A percentile compares a stretch with the other conserved stretches of the same genome.
Conservation (phyloP, 2,888 invertebrate species). For the Adelognathus sp. region DNA sequence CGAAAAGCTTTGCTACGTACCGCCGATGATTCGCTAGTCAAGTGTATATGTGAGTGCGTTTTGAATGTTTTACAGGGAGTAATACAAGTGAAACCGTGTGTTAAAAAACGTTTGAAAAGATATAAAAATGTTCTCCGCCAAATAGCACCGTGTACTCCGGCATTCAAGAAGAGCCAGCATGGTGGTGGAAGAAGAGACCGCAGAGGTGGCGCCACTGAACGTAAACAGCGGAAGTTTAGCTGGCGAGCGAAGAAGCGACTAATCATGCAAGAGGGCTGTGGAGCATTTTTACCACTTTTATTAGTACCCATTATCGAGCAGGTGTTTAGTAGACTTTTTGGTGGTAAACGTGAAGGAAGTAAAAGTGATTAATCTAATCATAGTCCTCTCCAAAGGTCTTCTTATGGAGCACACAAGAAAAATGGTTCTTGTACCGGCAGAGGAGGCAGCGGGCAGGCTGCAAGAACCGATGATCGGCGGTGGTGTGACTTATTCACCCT, state of each 20-base stretch:
- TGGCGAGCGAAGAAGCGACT: slow-evolving; percentile 5
- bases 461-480: not conserved
- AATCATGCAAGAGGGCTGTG: slow-evolving; percentile 76
- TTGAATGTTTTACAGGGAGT: slow-evolving; percentile 7
- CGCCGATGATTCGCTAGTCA: not conserved
- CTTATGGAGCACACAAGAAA: slow-evolving; percentile 20
- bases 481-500: not conserved
- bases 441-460: too few relatives aligned
- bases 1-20: not conserved
- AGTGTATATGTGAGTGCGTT: slow-evolving; percentile 9
- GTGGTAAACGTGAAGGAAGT: not conserved
- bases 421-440: slow-evolving; percentile 11
- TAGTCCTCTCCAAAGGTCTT: not conserved
- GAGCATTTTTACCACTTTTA: slow-evolving; percentile 6
- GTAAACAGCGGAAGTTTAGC: not conserved
- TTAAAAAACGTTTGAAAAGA: not conserved
- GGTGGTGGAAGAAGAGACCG: not conserved
- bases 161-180: not conserved
- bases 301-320: not conserved
- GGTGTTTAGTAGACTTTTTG: not conserved
- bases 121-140: slow-evolving; percentile 3
- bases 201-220: not conserved
- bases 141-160: not conserved
- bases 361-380: not conserved
- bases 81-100: not conserved